Evolutionary conservation across 2,888 invertebrate species (phyloP), one percentile per base, ranked within the genome.

Genomic region (Teleogryllus oceanicus): DNA sequence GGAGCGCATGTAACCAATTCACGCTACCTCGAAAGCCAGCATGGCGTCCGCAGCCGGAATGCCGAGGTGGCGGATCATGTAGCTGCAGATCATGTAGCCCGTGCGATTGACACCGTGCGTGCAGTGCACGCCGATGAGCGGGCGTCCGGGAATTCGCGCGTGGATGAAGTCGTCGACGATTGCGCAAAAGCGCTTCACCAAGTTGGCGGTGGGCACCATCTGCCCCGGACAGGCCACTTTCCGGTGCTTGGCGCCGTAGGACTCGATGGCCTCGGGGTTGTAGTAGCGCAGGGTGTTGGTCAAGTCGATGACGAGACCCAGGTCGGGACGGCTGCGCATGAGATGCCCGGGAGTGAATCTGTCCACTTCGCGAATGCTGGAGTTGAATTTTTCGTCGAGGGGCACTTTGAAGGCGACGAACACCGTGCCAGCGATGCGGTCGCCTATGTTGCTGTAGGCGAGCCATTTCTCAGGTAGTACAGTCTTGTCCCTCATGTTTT

Each of bases 51-150:
- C 84, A 18, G 90, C 89, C 4, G 88, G 84, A 82, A 91, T 88
- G 49, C 89, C 88, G 85, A 93, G 86, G 80, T 90, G 89, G 82
- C 92, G 90, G 80, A 92, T 89, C 90, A 94, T 91, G 86, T 87
- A 88, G 75, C 87, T 87, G 85, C 94, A 94, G 83, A 94, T 92
- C 85, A 94, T 90, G 85, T 92, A 94, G 11, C 94, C 94, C 12
- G 94, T 93, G 83, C 94, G 90, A 86, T 95, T 94, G 82, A 94
- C 88, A 8, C 94, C 94, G 85, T 94, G 94, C 2, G 94, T 94
- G 86, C 94, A 95, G 86, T 95, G 94, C 80, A 95, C 92, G 78
- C 94, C 94, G 83, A 94, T 89, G 82, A 94, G 85, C 83, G 62
- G n/a, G 16, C 90, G 89, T 85, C 90, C 94, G 93, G 89, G 21